Percentiles rank a stretch among this genome's conserved stretches.
Conservation (phyloP, 2,888 invertebrate genomes). For the Meteorus colon region DNA sequence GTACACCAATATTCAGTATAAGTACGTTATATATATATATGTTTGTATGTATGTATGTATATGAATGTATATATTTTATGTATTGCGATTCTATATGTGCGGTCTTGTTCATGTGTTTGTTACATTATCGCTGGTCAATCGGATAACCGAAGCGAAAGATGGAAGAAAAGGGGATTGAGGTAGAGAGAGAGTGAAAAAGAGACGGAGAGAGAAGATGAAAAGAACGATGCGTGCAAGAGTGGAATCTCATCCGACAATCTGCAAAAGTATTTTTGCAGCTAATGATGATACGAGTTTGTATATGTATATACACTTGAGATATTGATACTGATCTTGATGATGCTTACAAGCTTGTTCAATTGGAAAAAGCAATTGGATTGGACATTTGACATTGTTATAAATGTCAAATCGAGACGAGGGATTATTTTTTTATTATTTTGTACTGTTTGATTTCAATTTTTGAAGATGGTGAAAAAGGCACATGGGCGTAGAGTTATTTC, state of each 20-base stretch:
- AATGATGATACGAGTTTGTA: slow-evolving; percentile 25
- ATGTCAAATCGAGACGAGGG: neutral
- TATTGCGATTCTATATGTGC: slow-evolving; percentile 9
- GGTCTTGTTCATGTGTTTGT: slow-evolving; percentile 37
- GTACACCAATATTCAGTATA: slow-evolving; percentile 24
- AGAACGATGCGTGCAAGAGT: slow-evolving; percentile 1
- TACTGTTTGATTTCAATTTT: neutral
- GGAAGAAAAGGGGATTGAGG: slow-evolving; percentile 11
- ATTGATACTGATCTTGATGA: slow-evolving; percentile 24
- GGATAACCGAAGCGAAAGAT: slow-evolving; percentile 43
- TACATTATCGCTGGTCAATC: slow-evolving; percentile 51
- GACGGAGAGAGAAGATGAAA: neutral
- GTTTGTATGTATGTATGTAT: too few species aligned
- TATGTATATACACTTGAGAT: neutral
- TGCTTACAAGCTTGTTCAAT: slow-evolving; percentile 12
- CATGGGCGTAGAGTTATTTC: too few species aligned
- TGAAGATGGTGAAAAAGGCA: too few species aligned
- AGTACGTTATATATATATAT: neutral
- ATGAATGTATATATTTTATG: neutral
- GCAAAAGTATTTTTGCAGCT: slow-evolving; percentile 23
- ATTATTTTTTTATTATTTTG: neutral
- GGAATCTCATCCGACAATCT: slow-evolving; percentile 38
- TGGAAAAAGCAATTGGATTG: slow-evolving; percentile 15
- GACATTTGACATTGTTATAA: slow-evolving; percentile 13
- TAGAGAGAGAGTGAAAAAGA: neutral